Evolutionary conservation across 1,140 invertebrate genomes (phyloP), one percentile per base, ranked within the genome.

Genomic region (Archivesica marissinica): DNA sequence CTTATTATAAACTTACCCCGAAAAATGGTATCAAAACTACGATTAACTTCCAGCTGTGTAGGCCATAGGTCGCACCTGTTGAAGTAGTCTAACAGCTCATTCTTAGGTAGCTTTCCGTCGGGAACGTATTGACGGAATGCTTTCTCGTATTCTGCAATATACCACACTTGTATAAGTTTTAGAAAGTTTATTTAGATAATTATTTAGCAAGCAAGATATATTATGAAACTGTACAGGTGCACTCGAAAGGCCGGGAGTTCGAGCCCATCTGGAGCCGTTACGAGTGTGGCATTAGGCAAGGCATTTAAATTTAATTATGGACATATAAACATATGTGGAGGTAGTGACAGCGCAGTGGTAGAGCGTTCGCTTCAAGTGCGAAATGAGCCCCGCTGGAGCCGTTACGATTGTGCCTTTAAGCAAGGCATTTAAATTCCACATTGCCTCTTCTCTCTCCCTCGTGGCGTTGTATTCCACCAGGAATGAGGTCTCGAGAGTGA

Each of bases 11-110:
- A 30, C 38, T 39, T 72, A 90, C 90, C 90, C 87, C 86, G 89
- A 59, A 90, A 91, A 25, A 91, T 88, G n/a, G 81, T 85, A 50
- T 89, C 88, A 66, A 91, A 91, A 20, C 88, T 88, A 15, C 72
- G 59, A 20, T 76, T 80, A n/a, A 91, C 81, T 41, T 91, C 90
- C 4, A 80, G 68, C 25, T 89, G 87, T 13, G 89, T 89, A 0
- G 90, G 90, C 74, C 82, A 89, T n/a, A 90, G 85, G 30, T 86
- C 86, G 56, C 90, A 91, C 6, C 33, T 76, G 3, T 82, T 85
- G 41, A 91, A 88, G 64, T 89, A 91, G 23, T 80, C 61, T 41
- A 64, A 64, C 6, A 91, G 59, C 33, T 90, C 83, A 17, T 87
- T 68, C 54, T 88, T 86, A 56, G 75, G 70, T 3, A 91, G 75